Base-by-base conservation (phyloP, 2,797 vertebrate genomes). In the Anniella stebbinsi region DNA sequence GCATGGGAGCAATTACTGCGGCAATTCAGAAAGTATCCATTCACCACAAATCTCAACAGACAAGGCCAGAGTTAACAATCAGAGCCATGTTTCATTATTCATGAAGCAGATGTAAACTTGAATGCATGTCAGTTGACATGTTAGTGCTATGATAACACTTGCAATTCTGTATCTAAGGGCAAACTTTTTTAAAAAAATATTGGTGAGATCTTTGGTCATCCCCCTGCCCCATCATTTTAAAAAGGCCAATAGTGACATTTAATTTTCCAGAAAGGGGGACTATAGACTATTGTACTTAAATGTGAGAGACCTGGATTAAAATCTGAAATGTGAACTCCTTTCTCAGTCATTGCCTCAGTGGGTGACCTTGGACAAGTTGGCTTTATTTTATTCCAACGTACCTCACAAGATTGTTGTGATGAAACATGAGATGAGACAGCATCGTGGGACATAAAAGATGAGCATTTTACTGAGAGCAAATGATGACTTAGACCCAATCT, bases 81-180 rank as follows among this genome's bases (percentile, higher is more conserved):
- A 70, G n/a, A 70, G 30, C 36, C 48, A 70, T 48, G 63, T 84
- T 87, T 84, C 63, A 70, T 87, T 84, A 78, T 91, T 83, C 86
- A 91, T 84, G 78, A 57, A 88, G 66, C 51, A 89, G 70, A 83
- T 89, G 72, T 57, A 86, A 88, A 86, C 45, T 75, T 75, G 41
- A 45, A 66, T 81, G 36, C 83, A 81, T 76, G 38, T 76, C 21
- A 82, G 5, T 86, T 57, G 87, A 76, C 78, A 82, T 57, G 78
- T 67, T 82, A 75, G 23, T 69, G 41, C 33, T 88, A 33, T n/a
- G 30, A 66, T n/a, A 83, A 77, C n/a, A 82, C 60, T 70, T 81
- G 70, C 69, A 89, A 38, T 89, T 69, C 80, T 51, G 63, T 80
- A 69, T 83, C 57, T 67, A 36, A 18, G 33, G 12, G 9, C n/a